Base-by-base conservation (phyloP, 2,888 invertebrate species). In the Pseudococcus viburni region DNA sequence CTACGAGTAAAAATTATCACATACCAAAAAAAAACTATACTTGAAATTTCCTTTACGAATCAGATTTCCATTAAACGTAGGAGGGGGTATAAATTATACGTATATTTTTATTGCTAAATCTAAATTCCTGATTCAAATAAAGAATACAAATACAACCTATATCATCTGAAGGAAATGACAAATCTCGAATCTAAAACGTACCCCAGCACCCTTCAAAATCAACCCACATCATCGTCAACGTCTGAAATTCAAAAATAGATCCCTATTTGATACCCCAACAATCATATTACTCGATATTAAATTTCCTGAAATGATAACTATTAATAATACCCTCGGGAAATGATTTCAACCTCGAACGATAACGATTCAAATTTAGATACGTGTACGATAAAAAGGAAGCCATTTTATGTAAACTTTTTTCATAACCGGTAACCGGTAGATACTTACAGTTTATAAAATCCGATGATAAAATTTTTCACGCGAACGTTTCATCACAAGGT, bases 331-430 rank as follows among this genome's bases (percentile, higher is more conserved):
- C 68, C 68, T 73, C 33, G 5, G 2, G 26, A 73, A 33, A 64
- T 73, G 26, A 73, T 73, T 80, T 80, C 19, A 80, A 42, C 42
- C 80, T 80, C 42, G 39, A 39, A 80, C 80, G 80, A 80, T 80
- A 80, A 80, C 80, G 80, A 80, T n/a, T 42, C 26, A 42, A 42
- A 80, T 46, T 77, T 39, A 77, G 77, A 77, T 77, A 77, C 26
- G 12, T 6, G 68, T 26, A 68, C 39, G 39, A 39, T 64, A 64
- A 64, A 77, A 39, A 77, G 33, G 77, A 77, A 39, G 39, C 77
- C 39, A 39, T 77, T 80, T 80, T 42, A 80, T 22, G 80, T 42
- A 80, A 80, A 46, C 33, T 80, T 39, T 59, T 59, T 59, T 59
- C 33, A 73, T 33, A 73, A 73, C 33, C 17, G 15, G 26, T 33